Conservation (phyloP, 2,797 vertebrate species). For the Tolypeutes matacus region DNA sequence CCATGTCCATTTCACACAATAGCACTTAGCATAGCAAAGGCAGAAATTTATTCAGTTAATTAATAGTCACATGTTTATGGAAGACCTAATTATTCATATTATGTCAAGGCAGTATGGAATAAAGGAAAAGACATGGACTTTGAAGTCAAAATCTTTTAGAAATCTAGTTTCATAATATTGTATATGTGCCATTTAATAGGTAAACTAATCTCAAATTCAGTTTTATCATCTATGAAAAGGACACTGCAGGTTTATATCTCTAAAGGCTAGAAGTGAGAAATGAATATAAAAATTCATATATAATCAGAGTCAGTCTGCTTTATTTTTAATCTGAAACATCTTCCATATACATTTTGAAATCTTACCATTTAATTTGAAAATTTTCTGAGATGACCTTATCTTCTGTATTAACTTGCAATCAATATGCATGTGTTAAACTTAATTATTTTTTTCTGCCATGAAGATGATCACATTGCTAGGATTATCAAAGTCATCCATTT, state of each 20-base stretch:
- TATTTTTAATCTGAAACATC: background rate
- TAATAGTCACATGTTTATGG: background rate
- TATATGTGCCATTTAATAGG: background rate
- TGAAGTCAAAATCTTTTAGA: background rate
- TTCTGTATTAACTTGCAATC: background rate
- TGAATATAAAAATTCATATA: background rate
- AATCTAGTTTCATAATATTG: background rate
- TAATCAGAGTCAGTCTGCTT: too few species aligned
- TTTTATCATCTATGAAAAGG: background rate
- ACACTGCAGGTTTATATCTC: background rate
- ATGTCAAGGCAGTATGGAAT: too few species aligned
- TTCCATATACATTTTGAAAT: background rate
- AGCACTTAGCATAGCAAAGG: background rate
- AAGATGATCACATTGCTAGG: background rate
- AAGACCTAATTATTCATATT: background rate
- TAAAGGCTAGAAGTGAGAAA: background rate
- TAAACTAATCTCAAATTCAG: background rate
- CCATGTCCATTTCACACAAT: background rate
- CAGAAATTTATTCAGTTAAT: background rate
- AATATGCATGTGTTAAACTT: background rate
- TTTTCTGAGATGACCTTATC: background rate
- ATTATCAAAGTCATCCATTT: background rate
- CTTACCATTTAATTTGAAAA: background rate
- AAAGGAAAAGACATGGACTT: conserved; percentile 16
- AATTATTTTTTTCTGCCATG: background rate